Conservation (phyloP, 2,797 vertebrate species). For the Peromyscus eremicus region DNA sequence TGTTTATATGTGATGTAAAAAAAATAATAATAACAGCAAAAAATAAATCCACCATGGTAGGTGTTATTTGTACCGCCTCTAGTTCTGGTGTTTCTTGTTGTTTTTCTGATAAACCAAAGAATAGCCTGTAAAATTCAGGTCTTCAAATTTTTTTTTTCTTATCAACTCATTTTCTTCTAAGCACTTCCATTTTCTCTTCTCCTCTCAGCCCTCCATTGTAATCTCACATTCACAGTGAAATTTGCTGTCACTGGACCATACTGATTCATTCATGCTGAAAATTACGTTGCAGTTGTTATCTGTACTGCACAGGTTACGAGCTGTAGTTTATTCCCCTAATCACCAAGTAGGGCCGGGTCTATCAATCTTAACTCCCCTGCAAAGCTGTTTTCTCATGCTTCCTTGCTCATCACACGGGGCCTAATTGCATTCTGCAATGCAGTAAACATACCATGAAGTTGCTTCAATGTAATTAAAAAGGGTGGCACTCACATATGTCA, state of each 20-base stretch:
- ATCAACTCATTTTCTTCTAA: background rate
- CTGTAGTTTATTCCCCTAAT: slow-evolving; percentile 18
- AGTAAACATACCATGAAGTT: background rate
- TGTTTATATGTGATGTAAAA: background rate
- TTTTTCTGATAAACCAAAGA: background rate
- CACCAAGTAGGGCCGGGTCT: background rate
- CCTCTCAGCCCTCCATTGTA: background rate
- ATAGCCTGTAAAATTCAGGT: background rate
- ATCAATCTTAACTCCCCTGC: background rate
- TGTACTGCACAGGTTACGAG: background rate
- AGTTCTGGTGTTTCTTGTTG: background rate
- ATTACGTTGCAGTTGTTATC: slow-evolving; percentile 55
- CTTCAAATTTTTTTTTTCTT: background rate
- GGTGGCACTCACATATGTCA: background rate
- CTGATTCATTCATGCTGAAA: slow-evolving; percentile 60
- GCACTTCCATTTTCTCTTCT: background rate
- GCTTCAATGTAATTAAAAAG: slow-evolving; percentile 46
- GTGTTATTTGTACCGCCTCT: accelerated
- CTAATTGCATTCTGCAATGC: slow-evolving; percentile 6
- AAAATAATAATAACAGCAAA: accelerated
- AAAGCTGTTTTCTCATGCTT: background rate
- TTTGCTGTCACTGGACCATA: background rate
- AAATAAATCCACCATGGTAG: background rate
- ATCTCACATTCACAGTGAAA: slow-evolving; percentile 6
- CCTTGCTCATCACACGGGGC: background rate